Percentiles rank a stretch among this genome's conserved stretches.
Conservation (phyloP, 2,797 vertebrate species). For the Luscinia megarhynchos region DNA sequence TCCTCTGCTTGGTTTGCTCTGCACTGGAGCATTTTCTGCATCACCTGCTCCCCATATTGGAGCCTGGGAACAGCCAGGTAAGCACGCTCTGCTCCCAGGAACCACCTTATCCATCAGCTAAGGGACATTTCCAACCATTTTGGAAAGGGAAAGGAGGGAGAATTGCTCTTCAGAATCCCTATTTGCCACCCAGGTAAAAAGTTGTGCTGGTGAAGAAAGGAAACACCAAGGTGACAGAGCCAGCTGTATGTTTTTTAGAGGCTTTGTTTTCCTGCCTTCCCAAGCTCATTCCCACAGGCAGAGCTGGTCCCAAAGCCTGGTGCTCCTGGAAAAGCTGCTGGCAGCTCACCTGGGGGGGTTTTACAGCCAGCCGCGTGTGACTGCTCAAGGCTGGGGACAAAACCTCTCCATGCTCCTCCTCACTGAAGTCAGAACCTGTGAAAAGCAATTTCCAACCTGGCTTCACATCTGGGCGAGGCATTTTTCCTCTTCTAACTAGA, state of each 20-base stretch:
- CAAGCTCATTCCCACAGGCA: neutral
- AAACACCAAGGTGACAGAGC: neutral
- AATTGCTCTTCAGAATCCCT: neutral
- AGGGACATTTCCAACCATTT: fast-evolving
- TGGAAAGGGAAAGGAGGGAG: neutral
- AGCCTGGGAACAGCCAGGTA: neutral
- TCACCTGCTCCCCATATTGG: neutral
- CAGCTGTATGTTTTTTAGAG: neutral
- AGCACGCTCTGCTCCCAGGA: neutral
- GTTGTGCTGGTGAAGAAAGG: neutral
- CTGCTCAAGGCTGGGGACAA: neutral
- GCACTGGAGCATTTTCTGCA: neutral
- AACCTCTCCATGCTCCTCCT: neutral
- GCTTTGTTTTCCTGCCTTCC: neutral
- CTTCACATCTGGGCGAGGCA: fast-evolving
- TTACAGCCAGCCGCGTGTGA: neutral
- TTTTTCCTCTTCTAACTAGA: neutral
- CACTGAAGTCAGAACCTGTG: neutral
- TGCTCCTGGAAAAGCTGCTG: neutral
- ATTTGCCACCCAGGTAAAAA: neutral
- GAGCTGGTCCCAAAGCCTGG: neutral
- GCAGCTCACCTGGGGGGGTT: neutral
- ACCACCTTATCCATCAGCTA: neutral
- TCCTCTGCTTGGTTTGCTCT: neutral
- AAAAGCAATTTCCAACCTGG: neutral